Evolutionary conservation across 1,140 invertebrate genomes (phyloP).

Genomic region (Aphis craccivora): DNA sequence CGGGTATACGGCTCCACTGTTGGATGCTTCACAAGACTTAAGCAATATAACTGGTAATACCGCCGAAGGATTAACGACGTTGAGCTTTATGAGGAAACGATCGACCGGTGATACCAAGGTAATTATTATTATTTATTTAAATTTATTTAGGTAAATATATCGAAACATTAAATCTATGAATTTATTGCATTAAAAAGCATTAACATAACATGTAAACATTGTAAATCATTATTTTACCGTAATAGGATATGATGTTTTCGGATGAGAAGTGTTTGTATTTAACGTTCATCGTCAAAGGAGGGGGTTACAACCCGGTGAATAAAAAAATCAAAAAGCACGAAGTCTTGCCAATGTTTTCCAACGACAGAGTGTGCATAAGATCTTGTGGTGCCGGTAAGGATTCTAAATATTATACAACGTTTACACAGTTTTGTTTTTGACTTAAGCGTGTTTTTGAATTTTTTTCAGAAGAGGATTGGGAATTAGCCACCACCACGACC

Average conservation of each 20-base stretch:
- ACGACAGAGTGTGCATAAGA: constrained; percentile 82
- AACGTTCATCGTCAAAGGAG: constrained; percentile 87
- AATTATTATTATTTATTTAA: constrained; percentile 32
- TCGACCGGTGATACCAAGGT: constrained; percentile 78
- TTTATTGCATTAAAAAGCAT: neutral
- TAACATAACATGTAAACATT: neutral
- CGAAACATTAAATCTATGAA: neutral
- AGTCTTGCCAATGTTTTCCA: constrained; percentile 77
- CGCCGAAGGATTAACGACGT: constrained; percentile 78
- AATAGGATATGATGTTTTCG: constrained; percentile 81
- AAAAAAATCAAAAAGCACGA: constrained; percentile 88
- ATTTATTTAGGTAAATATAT: neutral
- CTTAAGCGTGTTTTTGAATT: neutral
- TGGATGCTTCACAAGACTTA: constrained; percentile 81
- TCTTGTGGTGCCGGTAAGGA: constrained; percentile 75
- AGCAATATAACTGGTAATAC: constrained; percentile 74
- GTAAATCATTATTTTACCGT: neutral
- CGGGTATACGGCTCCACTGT: constrained; percentile 77
- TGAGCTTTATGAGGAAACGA: constrained; percentile 82
- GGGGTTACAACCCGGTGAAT: constrained; percentile 80
- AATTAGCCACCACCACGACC: constrained; percentile 64
- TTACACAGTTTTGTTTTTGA: neutral
- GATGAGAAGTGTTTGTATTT: constrained; percentile 85
- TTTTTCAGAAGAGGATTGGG: constrained; percentile 56
- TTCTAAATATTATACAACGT: neutral